Conservation (phyloP, 2,113 vertebrate genomes). For the Puma concolor region DNA sequence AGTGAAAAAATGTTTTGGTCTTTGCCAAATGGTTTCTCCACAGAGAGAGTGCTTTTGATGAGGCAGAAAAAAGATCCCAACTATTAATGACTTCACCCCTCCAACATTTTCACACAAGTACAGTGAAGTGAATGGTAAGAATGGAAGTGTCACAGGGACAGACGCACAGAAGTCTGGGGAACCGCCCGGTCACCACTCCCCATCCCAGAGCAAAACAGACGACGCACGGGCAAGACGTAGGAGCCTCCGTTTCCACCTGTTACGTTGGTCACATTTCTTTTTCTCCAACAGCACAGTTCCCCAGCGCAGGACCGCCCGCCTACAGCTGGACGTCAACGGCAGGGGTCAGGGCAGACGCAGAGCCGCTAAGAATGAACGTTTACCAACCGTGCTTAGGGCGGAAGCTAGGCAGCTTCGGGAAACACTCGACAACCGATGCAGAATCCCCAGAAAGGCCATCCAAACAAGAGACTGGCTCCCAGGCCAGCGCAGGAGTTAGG, state of each 20-base stretch:
- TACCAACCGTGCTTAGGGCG: not conserved
- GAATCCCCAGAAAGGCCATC: not conserved
- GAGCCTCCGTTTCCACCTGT: not conserved
- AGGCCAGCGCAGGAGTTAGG: not conserved
- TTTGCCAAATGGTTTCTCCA: slow-evolving; percentile 36
- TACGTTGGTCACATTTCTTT: not conserved
- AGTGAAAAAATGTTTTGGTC: not conserved
- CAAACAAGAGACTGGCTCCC: not conserved
- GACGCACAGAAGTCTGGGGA: not conserved
- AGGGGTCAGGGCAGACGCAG: not conserved
- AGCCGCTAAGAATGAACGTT: not conserved
- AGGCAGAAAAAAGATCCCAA: not conserved
- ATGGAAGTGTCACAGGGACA: not conserved
- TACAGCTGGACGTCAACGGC: not conserved
- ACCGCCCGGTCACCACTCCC: not conserved
- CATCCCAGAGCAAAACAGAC: not conserved
- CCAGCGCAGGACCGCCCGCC: not conserved
- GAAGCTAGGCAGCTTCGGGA: not conserved
- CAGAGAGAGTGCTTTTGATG: not conserved
- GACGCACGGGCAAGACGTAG: not conserved
- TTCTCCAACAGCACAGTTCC: not conserved
- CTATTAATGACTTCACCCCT: not conserved
- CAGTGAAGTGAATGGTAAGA: not conserved
- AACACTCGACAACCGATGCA: not conserved
- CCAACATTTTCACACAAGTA: not conserved